Percentiles rank a stretch among this genome's conserved stretches.
Conservation (phyloP, 2,113 vertebrate species). For the Forbesichthys papilliferus region DNA sequence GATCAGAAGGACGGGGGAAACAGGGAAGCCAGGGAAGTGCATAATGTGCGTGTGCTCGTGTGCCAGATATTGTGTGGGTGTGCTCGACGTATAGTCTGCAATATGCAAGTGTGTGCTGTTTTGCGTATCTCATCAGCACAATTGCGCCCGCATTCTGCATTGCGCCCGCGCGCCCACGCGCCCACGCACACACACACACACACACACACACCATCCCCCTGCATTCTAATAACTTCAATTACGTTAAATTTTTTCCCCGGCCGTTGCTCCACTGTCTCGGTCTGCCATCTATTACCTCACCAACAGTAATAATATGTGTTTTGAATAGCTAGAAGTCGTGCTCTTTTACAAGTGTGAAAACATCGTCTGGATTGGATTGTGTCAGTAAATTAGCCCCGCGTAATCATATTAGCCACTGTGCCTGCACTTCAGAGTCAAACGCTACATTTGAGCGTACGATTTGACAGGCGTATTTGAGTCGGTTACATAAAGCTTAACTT, state of each 20-base stretch:
- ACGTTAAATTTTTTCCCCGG: slow-evolving; percentile 21
- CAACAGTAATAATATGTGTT: slow-evolving; percentile 16
- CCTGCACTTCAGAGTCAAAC: slow-evolving; percentile 24
- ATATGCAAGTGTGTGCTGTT: not conserved
- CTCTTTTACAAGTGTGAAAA: slow-evolving; percentile 11
- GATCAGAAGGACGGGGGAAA: slow-evolving; percentile 30
- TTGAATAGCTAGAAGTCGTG: not conserved
- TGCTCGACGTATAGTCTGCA: not conserved
- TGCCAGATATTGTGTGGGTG: not conserved
- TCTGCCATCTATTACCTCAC: slow-evolving; percentile 11
- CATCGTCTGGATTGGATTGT: slow-evolving; percentile 44
- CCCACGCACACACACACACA: not conserved
- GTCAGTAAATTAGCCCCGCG: slow-evolving; percentile 37
- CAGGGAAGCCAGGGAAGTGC: slow-evolving; percentile 35
- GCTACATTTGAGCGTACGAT: too few species aligned
- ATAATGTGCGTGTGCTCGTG: slow-evolving; percentile 14
- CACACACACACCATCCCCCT: not conserved
- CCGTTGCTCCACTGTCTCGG: slow-evolving; percentile 1
- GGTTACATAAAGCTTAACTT: slow-evolving; percentile 24
- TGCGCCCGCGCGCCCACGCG: not conserved
- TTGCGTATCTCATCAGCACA: not conserved
- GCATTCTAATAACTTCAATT: slow-evolving; percentile 2
- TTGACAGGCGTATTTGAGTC: too few species aligned
- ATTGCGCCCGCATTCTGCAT: not conserved
- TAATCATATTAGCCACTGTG: slow-evolving; percentile 53